Base-by-base conservation (phyloP, 2,113 vertebrate species). In the Psilopsiagon aurifrons region DNA sequence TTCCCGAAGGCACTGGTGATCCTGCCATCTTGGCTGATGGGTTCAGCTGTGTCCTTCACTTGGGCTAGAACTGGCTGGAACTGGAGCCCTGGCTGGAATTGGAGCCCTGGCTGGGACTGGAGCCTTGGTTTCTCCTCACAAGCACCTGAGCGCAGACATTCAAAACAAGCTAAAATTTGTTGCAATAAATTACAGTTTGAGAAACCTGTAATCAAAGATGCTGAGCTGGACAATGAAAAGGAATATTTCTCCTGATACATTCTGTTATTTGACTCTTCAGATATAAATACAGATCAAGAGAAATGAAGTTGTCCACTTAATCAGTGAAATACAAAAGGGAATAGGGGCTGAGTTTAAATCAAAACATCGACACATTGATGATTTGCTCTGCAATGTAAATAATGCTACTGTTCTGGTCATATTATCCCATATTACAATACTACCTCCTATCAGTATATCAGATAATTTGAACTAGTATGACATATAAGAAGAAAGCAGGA, bases 291-390 rank as follows among this genome's bases (percentile, higher is more conserved):
- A 73, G 59, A 94, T 90, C 57, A 74, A 93, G 87, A 86, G 73
- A 95, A 94, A 96, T 93, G 86, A 95, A 92, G 31, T 27, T 95
- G 90, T 96, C 92, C 63, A 46, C 54, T 96, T 89, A 80, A 15
- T 47, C 6, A 0, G 37, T 92, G 46, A 94, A 95, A 94, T 70
- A 90, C 67, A 67, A 78, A 93, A 93, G 59, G 54, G 85, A 96
- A 94, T 86, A 90, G 6, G 16, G 23, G 37, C 43, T 95, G 90
- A 83, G 31, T 90, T 86, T 83, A 93, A 94, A 95, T 93, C 82
- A 95, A 93, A 95, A 96, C 57, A 92, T 63, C 68, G 74, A 75
- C 64, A 62, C 37, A 44, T 4, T 28, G 6, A 33, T 83, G 54
- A 76, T 66, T 93, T 1, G 1, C 9, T 90, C 63, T 59, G 11